Conservation (phyloP, 2,113 vertebrate species). For the Chlorodrepanis virens region DNA sequence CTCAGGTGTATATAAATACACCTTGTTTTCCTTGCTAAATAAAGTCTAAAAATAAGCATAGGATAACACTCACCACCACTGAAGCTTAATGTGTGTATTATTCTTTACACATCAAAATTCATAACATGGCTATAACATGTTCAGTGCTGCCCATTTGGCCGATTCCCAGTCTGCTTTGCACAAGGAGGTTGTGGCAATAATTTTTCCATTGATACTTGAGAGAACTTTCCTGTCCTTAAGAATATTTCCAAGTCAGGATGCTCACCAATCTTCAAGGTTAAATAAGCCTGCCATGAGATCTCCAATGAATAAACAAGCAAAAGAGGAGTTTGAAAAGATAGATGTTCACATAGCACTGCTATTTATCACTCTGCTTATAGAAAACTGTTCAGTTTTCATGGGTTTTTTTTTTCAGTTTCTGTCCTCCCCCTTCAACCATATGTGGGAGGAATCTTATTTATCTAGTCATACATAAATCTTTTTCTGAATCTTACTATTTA, state of each 20-base stretch:
- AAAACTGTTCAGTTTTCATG: background rate
- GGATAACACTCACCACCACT: background rate
- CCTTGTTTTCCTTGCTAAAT: background rate
- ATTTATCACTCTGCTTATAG: background rate
- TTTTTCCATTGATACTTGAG: background rate
- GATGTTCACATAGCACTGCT: background rate
- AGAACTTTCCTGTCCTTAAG: background rate
- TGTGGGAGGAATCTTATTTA: background rate
- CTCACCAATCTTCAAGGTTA: background rate
- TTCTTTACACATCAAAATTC: background rate
- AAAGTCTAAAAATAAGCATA: background rate
- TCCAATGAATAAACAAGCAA: background rate
- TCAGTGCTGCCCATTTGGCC: fast-evolving
- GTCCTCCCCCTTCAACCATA: background rate
- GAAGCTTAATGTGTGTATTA: background rate
- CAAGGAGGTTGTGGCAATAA: background rate
- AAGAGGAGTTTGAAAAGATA: background rate
- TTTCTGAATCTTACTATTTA: background rate
- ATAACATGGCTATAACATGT: fast-evolving
- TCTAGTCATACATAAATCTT: background rate
- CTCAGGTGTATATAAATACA: background rate
- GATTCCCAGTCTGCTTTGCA: background rate
- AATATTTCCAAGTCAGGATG: background rate
- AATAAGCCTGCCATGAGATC: background rate
- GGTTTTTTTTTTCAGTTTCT: background rate